Percentiles rank a stretch among this genome's conserved stretches.
phyloP scores from a whole-genome alignment of 1,140 invertebrate species.

The Drosophila setifemur region DNA sequence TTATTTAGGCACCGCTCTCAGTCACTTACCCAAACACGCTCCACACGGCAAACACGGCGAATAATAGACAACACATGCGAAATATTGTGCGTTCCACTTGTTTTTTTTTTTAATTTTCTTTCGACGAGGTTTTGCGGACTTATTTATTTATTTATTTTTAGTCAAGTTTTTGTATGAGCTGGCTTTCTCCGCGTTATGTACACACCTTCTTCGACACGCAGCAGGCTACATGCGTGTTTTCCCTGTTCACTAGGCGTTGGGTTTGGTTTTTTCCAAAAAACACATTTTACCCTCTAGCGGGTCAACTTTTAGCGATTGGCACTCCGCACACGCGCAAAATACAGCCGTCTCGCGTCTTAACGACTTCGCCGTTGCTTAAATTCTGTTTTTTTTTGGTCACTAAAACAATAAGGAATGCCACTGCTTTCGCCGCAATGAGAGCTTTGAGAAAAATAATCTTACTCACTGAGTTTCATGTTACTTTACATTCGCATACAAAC shows the following conservation, averaged over 20 bases:
- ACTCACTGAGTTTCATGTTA: too few species aligned
- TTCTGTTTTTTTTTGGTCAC: too few species aligned
- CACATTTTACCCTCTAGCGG: not conserved
- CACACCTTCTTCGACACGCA: not conserved
- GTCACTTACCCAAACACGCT: conserved; percentile 1
- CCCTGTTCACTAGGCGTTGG: not conserved
- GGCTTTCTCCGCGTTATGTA: conserved; percentile 19
- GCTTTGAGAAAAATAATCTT: too few species aligned
- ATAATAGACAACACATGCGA: too few species aligned
- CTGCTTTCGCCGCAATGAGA: too few species aligned
- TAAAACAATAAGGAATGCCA: too few species aligned
- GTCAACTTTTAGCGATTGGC: too few species aligned
- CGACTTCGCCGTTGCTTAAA: too few species aligned
- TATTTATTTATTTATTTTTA: conserved; percentile 4
- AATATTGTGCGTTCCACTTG: conserved; percentile 35
- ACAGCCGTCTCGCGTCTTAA: too few species aligned
- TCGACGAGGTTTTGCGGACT: not conserved
- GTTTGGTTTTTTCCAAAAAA: not conserved
- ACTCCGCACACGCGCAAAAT: too few species aligned
- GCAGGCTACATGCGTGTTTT: not conserved
- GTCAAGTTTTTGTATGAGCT: conserved; percentile 12
- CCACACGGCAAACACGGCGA: conserved; percentile 16
- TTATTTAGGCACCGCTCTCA: conserved; percentile 11
- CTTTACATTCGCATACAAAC: too few species aligned
- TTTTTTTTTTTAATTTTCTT: too few species aligned